Percentiles rank a stretch among this genome's conserved stretches.
phyloP scores from a whole-genome alignment of 1,140 invertebrate species.

The Drosophila hydei region DNA sequence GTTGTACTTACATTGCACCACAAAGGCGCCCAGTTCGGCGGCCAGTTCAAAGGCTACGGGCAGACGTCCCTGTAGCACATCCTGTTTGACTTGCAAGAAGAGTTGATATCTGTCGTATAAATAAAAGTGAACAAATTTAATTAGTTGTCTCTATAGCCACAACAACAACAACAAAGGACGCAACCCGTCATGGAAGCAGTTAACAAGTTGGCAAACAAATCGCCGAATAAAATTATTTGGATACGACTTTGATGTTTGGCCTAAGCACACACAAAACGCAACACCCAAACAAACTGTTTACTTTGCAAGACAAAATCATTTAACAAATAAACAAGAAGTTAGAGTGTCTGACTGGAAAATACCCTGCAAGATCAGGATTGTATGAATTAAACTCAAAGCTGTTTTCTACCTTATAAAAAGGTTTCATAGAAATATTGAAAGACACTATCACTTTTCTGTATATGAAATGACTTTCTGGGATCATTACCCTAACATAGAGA shows the following conservation, averaged over 20 bases:
- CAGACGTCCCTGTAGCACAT: constrained; percentile 95
- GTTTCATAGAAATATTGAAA: no score
- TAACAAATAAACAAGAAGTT: constrained; percentile 37
- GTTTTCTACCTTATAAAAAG: no score
- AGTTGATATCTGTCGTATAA: constrained; percentile 92
- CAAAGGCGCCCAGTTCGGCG: constrained; percentile 96
- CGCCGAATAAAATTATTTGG: constrained; percentile 68
- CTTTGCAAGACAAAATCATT: constrained; percentile 57
- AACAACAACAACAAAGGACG: constrained; percentile 23
- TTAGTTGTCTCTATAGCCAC: constrained; percentile 27
- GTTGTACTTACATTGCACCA: constrained; percentile 96
- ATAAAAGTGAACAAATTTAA: constrained; percentile 72
- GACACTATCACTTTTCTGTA: no score
- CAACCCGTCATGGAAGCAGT: constrained; percentile 22
- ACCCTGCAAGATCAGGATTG: neutral
- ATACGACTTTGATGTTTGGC: constrained; percentile 60
- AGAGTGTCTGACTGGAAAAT: neutral
- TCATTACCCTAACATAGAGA: no score
- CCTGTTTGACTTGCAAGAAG: constrained; percentile 97
- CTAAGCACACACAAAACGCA: constrained; percentile 54
- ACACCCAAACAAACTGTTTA: constrained; percentile 47
- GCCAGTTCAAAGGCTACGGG: constrained; percentile 94
- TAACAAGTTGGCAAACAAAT: constrained; percentile 72
- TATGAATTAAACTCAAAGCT: no score
- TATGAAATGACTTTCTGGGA: no score